Evolutionary conservation across 2,888 invertebrate species (phyloP), one percentile per base, ranked within the genome.

Genomic region (Lepidonotus clava): DNA sequence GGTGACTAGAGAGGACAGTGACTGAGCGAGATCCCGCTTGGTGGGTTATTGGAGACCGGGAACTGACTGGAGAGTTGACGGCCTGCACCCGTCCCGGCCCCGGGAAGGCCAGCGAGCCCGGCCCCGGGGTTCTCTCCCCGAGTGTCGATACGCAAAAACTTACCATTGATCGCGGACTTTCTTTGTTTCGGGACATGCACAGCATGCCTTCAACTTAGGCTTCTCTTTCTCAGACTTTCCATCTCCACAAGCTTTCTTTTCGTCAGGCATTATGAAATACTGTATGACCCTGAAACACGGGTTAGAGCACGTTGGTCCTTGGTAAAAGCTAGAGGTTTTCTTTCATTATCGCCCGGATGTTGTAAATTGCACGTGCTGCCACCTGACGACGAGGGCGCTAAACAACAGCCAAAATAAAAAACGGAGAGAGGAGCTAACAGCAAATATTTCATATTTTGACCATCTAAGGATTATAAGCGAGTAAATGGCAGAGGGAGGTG

Each of bases 131-230:
- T n/a, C n/a, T n/a, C n/a, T n/a, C n/a, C n/a, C n/a, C n/a, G n/a
- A n/a, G n/a, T n/a, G n/a, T n/a, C n/a, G n/a, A n/a, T 46, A 46
- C 18, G 18, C 46, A 46, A 18, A 11, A 46, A 46, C 71, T 71
- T 34, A 98, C 98, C 99, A 99, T 89, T 96, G 96, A 95, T 99
- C 99, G 92, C 99, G 95, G 46, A 95, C 96, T 94, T 96, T 96
- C 94, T 98, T 98, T 0, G 98, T 99, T 95, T 99, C 98, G 0
- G 98, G 98, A 94, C 99, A 99, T 2, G 98, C 98, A 95, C 99
- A 99, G 92, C 99, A 99, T 2, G 98, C 97, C 93, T 98, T 99
- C 88, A 98, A 95, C 93, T 98, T 97, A 36, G 87, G 86, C 53
- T 89, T 83, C 6, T 24, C 85, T 34, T 76, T 66, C 5, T 32